Base-by-base conservation (phyloP, 1,140 invertebrate genomes). In the Sipha flava region DNA sequence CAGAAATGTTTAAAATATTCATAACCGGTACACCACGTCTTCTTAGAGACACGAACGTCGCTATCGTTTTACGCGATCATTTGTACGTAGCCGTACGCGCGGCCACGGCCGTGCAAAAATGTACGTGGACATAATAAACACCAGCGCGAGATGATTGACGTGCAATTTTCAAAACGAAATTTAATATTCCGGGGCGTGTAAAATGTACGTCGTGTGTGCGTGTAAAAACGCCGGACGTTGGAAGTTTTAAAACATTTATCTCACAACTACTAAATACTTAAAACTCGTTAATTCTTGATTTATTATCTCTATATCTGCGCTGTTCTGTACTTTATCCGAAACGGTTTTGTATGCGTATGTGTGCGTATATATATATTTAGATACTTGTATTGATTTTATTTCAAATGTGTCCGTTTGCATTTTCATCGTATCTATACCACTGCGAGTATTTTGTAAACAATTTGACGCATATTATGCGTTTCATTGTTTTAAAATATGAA, bases 1-100 rank as follows among this genome's bases (percentile, higher is more conserved):
- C n/a, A n/a, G n/a, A n/a, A n/a, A n/a, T 16, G 43, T 45, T 62
- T 62, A 62, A 62, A 62, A 59, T 62, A 62, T 62, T 62, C 57
- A 34, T 18, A 62, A 7, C 1, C 6, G 16, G 16, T 18, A 62
- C 57, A 34, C 18, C 16, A 12, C 14, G 12, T 4, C 7, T 12
- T 14, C 7, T 9, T 47, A 52, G 21, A 52, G 7, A n/a, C 1
- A 6, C 29, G 6, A 62, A 6, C 57, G 31, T 31, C 57, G 2
- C 18, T 59, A 31, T 34, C 6, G 31, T 62, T 62, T 62, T 31
- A 62, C 16, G 16, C 26, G 14, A 14, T 14, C 6, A 0, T n/a
- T 31, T 62, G 10, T n/a, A 10, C 2, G 6, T 2, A 34, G 31
- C 16, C 29, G 16, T 1, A 26, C 16, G 31, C 29, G 9, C 31